Base-by-base conservation (phyloP, 1,140 invertebrate species). In the Dendroctonus ponderosae region DNA sequence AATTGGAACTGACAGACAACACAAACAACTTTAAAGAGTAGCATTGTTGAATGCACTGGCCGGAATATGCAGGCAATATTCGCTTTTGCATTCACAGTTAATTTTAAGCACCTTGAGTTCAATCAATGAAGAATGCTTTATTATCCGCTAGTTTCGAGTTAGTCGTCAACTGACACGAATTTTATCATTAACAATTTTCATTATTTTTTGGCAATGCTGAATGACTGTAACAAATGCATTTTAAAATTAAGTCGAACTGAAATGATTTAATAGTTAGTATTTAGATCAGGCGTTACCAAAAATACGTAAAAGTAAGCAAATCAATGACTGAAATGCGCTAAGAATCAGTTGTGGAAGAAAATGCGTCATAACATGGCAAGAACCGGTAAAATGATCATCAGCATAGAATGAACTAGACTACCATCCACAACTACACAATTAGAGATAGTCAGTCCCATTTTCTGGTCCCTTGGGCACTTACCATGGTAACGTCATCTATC, bases 401-500 rank as follows among this genome's bases (percentile, higher is more conserved):
- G 50, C 64, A 66, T 62, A 51, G 57, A 60, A 71, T 69, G 69
- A 68, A 66, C 71, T 71, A 73, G 69, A 68, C 71, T 73, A 75
- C 72, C 70, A 75, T 73, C 70, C 72, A 74, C 71, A 66, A 73
- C 73, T 76, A 76, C 71, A 76, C 70, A 74, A 69, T 72, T 70
- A 74, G 73, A 70, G 71, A 74, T 70, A 67, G 66, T 64, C 66
- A 66, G 60, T 66, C 62, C 68, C 73, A 75, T 75, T 75, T 69
- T 68, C 69, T 75, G 69, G 62, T 74, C 67, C 72, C 74, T 72
- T 77, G 76, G 76, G 74, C 79, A 92, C 91, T 93, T 94, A 94
- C 92, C 94, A 96, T 96, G 77, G 93, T 96, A 83, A 96, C 93
- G 87, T 97, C 94, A 91, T 96, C 93, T 86, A 97, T 96, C 89